These are phyloP conservation scores for Jordanella pulchra DNA, from an alignment of 2,797 vertebrate genomes.

Conservation along the genomic window DNA sequence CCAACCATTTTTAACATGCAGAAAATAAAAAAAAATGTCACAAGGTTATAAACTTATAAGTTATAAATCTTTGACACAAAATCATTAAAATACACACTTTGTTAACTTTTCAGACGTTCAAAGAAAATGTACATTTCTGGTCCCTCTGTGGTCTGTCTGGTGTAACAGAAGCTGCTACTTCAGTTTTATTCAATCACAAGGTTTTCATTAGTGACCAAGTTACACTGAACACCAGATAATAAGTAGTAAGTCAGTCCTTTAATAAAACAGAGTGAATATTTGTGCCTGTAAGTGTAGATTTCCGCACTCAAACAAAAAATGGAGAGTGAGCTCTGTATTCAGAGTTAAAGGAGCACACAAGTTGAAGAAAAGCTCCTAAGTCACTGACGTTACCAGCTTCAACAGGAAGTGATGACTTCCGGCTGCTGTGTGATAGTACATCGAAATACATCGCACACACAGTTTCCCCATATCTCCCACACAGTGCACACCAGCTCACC, in stretches of 20 bases:
- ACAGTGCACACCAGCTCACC: conserved; percentile 16
- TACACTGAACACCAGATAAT: background rate
- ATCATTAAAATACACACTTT: background rate
- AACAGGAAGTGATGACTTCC: conserved; percentile 82
- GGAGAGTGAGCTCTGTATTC: background rate
- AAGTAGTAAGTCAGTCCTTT: background rate
- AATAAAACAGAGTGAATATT: background rate
- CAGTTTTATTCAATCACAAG: background rate
- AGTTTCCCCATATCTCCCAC: conserved; percentile 52
- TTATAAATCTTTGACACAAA: too few relatives aligned
- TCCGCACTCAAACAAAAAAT: too few relatives aligned
- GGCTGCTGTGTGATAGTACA: conserved; percentile 53
- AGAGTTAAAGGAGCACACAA: background rate
- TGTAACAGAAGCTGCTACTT: background rate
- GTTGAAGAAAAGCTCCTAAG: conserved; percentile 51
- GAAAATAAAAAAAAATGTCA: background rate
- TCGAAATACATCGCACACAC: conserved; percentile 25
- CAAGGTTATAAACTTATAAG: too few relatives aligned
- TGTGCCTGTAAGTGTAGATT: background rate
- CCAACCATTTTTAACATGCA: background rate
- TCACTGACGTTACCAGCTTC: conserved; percentile 62
- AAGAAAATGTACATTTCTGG: background rate
- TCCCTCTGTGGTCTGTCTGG: background rate
- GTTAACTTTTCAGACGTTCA: background rate
- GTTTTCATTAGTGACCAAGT: background rate